phyloP scores from a whole-genome alignment of 2,797 vertebrate species.

The Arnoldichthys spilopterus region DNA sequence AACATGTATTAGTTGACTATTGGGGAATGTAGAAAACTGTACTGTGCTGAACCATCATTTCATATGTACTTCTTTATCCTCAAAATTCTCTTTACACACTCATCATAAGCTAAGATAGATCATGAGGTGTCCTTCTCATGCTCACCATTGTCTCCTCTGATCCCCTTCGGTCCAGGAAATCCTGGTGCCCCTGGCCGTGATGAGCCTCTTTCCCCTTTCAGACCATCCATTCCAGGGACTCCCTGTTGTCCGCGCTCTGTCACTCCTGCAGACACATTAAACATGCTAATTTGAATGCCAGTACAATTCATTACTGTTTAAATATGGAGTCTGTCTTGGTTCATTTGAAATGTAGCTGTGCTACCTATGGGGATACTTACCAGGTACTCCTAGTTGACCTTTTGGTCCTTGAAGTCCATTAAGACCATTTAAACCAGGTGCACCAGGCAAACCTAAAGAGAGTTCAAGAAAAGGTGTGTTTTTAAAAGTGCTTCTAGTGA shows the following conservation, averaged over 20 bases:
- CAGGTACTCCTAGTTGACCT: slow-evolving; percentile 88
- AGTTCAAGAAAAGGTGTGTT: background rate
- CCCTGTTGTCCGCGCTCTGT: slow-evolving; percentile 78
- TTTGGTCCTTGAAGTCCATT: slow-evolving; percentile 92
- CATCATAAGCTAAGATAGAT: background rate
- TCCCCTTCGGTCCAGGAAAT: slow-evolving; percentile 83
- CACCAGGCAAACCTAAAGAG: slow-evolving; percentile 83
- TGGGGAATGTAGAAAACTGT: background rate
- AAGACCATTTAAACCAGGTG: slow-evolving; percentile 88
- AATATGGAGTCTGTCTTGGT: background rate
- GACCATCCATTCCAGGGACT: slow-evolving; percentile 79
- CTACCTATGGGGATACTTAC: slow-evolving; percentile 60
- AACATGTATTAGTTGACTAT: background rate
- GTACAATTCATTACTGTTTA: background rate
- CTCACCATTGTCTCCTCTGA: slow-evolving; percentile 84
- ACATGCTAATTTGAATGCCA: background rate
- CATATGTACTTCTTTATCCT: background rate
- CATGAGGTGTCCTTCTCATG: background rate
- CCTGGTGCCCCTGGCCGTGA: slow-evolving; percentile 78
- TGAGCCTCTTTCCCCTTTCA: slow-evolving; percentile 86
- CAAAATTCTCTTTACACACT: background rate
- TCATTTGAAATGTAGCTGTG: background rate
- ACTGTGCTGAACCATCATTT: background rate
- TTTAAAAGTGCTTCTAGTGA: background rate
- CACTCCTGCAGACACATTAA: slow-evolving; percentile 73